Base-by-base conservation (phyloP, 2,888 invertebrate genomes). In the Conops quadrifasciatus region DNA sequence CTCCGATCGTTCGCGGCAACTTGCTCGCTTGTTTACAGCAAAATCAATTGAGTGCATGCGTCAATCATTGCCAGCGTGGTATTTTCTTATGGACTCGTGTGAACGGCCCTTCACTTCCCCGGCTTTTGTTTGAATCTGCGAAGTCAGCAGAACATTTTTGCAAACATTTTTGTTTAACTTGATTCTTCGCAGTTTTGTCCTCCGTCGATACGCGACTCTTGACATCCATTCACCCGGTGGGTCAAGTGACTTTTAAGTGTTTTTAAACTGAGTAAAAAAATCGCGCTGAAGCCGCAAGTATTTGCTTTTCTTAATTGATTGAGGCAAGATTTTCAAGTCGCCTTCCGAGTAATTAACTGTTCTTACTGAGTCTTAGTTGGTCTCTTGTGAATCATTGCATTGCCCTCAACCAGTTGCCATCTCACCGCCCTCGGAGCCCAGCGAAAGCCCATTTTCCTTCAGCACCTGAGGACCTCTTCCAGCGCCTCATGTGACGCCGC, bases 31-130 rank as follows among this genome's bases (percentile, higher is more conserved):
- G 36, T 36, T 9, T 36, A 36, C 36, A 36, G 36, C 36, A 36
- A 36, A 63, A 63, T 60, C 68, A 75, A 73, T 72, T 75, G 71
- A 72, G 67, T 71, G 71, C 62, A 73, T 72, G 71, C 73, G 70
- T 73, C 75, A 73, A 71, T 74, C 71, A 67, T 66, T 72, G 59
- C 73, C 65, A 36, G 58, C n/a, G n/a, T 67, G 58, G 43, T 63
- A 65, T 72, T 72, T 70, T 66, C 66, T 71, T 67, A 70, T 53
- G 26, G n/a, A 47, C 24, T 49, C 36, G 60, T 53, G 13, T 62
- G 43, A 19, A 28, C n/a, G 60, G 21, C 16, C 21, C 2, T 45
- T 58, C 30, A 45, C 26, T 28, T 58, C 67, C 26, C n/a, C 59
- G 26, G 43, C 43, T n/a, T n/a, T n/a, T n/a, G n/a, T 67, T n/a